Percentiles rank a stretch among this genome's conserved stretches.
Conservation (phyloP, 2,797 vertebrate genomes). For the Ficedula albicollis region DNA sequence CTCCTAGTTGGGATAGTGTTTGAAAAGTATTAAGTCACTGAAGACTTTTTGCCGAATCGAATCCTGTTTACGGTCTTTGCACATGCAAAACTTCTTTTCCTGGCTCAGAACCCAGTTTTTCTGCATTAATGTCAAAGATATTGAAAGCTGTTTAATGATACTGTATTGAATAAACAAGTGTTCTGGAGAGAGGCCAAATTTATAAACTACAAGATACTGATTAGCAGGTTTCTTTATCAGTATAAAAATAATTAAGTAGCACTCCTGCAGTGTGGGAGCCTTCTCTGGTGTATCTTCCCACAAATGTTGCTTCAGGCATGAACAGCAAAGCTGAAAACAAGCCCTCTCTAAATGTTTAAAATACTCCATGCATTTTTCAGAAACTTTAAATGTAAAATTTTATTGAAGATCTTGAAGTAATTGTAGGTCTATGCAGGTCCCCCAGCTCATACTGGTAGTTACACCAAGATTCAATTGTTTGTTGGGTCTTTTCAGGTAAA, state of each 20-base stretch:
- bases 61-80: neutral
- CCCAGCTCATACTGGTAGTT: neutral
- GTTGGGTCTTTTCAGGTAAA: neutral
- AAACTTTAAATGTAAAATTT: neutral
- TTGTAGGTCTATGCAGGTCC: neutral
- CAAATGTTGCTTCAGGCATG: neutral
- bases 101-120: neutral
- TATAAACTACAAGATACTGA: neutral
- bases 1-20: neutral
- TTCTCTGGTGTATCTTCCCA: neutral
- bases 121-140: neutral
- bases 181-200: neutral
- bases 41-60: neutral
- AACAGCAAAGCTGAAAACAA: neutral
- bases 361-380: neutral
- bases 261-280: neutral
- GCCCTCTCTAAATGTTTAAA: neutral
- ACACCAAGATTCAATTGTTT: neutral
- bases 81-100: neutral
- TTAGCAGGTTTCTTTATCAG: neutral
- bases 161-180: neutral
- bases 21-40: neutral
- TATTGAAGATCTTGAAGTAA: neutral
- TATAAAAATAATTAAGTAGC: neutral
- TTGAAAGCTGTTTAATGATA: neutral